These are phyloP conservation scores for Ganaspis sp. DNA, from an alignment of 1,140 invertebrate genomes.

Conservation along the genomic window DNA sequence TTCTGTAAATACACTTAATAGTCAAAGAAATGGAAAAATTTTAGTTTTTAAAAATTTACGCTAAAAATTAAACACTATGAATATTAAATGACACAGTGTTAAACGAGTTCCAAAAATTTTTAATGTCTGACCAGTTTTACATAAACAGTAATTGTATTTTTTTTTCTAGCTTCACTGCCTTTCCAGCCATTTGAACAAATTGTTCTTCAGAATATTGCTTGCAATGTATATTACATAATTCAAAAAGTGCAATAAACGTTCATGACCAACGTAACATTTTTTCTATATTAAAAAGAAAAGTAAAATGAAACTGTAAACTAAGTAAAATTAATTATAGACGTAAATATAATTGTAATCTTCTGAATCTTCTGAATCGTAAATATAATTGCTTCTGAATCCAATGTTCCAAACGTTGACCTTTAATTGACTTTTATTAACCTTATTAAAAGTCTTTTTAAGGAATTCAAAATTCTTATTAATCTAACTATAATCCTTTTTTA, in stretches of 20 bases:
- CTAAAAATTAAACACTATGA: neutral
- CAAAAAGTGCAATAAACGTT: neutral
- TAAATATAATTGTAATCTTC: too few relatives aligned
- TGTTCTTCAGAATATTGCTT: neutral
- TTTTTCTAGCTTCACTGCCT: neutral
- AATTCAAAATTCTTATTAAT: too few relatives aligned
- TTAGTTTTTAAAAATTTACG: too few relatives aligned
- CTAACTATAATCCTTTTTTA: too few relatives aligned
- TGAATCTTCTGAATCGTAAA: too few relatives aligned
- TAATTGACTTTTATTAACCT: too few relatives aligned
- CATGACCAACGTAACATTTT: conserved; percentile 3
- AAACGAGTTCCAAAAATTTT: neutral
- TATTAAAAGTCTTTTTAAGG: too few relatives aligned
- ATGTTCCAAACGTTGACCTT: too few relatives aligned
- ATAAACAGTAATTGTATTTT: neutral
- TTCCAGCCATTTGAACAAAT: conserved; percentile 1
- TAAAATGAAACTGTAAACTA: neutral
- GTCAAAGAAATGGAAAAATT: too few relatives aligned
- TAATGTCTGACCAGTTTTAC: neutral
- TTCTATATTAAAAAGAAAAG: neutral
- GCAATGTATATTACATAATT: conserved; percentile 1
- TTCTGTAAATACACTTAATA: too few relatives aligned
- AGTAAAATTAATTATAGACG: neutral
- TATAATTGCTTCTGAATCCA: too few relatives aligned
- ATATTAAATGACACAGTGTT: neutral